Conservation (phyloP, 53 echinoderm and acorn worm genomes). For the Crossaster papposus region DNA sequence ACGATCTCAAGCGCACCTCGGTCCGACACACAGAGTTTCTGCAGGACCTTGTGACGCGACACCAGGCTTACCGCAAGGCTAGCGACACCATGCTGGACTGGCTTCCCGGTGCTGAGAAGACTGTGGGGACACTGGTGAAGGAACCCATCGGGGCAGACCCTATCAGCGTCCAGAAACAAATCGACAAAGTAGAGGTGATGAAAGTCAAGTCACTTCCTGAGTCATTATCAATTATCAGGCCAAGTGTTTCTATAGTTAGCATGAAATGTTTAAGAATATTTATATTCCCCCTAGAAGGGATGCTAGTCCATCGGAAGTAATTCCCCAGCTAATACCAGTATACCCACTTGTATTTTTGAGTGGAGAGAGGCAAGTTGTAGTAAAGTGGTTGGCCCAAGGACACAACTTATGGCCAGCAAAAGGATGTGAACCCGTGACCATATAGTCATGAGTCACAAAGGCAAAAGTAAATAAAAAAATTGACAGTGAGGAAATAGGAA, state of each 20-base stretch:
- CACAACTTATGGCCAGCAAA: too few species aligned
- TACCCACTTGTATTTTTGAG: not conserved
- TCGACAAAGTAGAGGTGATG: constrained; percentile 87
- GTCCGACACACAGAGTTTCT: constrained; percentile 75
- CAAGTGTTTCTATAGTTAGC: too few species aligned
- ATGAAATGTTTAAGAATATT: too few species aligned
- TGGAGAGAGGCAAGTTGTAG: not conserved
- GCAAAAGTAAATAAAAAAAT: too few species aligned
- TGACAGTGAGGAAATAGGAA: not conserved
- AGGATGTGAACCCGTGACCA: not conserved
- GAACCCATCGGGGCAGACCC: constrained; percentile 87
- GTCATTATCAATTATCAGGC: not conserved
- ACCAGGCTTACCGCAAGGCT: constrained; percentile 69
- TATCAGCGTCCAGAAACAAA: constrained; percentile 82
- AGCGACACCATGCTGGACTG: constrained; percentile 72
- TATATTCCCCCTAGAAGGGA: too few species aligned
- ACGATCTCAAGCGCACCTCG: constrained; percentile 77
- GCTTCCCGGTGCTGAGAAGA: constrained; percentile 86
- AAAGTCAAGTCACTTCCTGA: not conserved
- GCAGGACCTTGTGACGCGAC: constrained; percentile 76
- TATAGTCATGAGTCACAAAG: too few species aligned
- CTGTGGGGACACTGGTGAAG: constrained; percentile 68
- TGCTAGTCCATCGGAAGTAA: too few species aligned
- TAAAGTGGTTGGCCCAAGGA: not conserved
- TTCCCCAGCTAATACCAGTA: too few species aligned